These are phyloP conservation scores for Hirundichthys speculiger DNA, from an alignment of 2,113 vertebrate species.

Conservation along the genomic window DNA sequence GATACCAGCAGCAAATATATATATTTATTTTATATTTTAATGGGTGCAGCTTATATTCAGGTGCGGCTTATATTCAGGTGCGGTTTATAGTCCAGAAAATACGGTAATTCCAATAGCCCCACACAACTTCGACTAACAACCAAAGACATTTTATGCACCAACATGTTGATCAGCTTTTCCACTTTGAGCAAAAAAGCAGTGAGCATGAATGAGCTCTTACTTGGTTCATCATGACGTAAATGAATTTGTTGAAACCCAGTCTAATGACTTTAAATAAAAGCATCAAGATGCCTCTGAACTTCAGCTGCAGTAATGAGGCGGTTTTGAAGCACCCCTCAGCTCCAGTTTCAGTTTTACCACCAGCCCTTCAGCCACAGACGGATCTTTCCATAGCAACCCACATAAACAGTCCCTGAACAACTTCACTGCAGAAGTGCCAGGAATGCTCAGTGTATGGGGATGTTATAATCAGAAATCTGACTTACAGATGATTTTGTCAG, in stretches of 20 bases:
- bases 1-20: too few relatives aligned
- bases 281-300: constrained; percentile 37
- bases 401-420: constrained; percentile 72
- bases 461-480: neutral
- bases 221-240: constrained; percentile 60
- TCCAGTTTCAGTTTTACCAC: constrained; percentile 60
- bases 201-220: constrained; percentile 24
- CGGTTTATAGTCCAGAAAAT: too few relatives aligned
- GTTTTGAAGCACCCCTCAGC: constrained; percentile 45
- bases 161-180: constrained; percentile 32
- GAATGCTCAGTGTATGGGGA: constrained; percentile 38
- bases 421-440: constrained; percentile 25
- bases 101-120: constrained; percentile 20
- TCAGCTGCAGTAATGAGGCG: constrained; percentile 9
- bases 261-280: constrained; percentile 54
- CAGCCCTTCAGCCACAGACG: constrained; percentile 54
- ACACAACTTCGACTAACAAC: constrained; percentile 11
- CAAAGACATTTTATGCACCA: constrained; percentile 26
- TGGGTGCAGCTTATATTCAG: too few relatives aligned
- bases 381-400: constrained; percentile 76
- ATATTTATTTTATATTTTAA: too few relatives aligned
- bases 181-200: neutral
- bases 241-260: constrained; percentile 48
- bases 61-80: too few relatives aligned
- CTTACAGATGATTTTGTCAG: too few relatives aligned